Evolutionary conservation across 2,113 vertebrate species (phyloP), one percentile per base, ranked within the genome.

Genomic region (Regulus satrapa): DNA sequence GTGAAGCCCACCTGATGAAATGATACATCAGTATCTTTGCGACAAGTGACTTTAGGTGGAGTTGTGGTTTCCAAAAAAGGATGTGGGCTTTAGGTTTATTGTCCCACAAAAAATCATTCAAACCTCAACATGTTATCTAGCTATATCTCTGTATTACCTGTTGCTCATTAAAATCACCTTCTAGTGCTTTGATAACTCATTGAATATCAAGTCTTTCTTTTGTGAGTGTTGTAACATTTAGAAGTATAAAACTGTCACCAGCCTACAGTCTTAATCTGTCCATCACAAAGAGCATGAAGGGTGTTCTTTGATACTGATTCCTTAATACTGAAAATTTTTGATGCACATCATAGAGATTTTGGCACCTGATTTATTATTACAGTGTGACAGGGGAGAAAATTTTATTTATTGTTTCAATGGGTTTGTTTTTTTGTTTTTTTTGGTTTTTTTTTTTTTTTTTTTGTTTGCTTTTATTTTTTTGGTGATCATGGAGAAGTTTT

Each of bases 201-300:
- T 66, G 15, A 68, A 26, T 17, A 67, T 52, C 13, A 31, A 73
- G 23, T 61, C 6, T 6, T 63, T 5, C 13, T 81, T 78, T 72
- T 43, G 36, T 74, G 32, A 49, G 18, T 29, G 32, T 41, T 89
- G 8, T 40, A 48, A 10, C 0, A 0, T 62, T 78, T 68, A 67
- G 66, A 28, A 20, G 6, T 25, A 14, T 46, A 29, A 32, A 26
- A 15, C 26, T 85, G 13, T 81, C 32, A 36, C 16, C 25, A 76
- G 45, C 28, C n/a, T 61, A 16, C 31, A 6, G 16, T 74, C 25
- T 29, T 71, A 8, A 40, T 34, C 20, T 59, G 21, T 58, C 12
- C 43, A 20, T 16, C 19, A 16, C 1, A 5, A 73, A 25, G 9
- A 66, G 9, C 0, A 1, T 16, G 13, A 72, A 49, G 3, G 6